These are phyloP conservation scores for Raja brachyura DNA, from an alignment of 2,113 vertebrate genomes.

Conservation along the genomic window DNA sequence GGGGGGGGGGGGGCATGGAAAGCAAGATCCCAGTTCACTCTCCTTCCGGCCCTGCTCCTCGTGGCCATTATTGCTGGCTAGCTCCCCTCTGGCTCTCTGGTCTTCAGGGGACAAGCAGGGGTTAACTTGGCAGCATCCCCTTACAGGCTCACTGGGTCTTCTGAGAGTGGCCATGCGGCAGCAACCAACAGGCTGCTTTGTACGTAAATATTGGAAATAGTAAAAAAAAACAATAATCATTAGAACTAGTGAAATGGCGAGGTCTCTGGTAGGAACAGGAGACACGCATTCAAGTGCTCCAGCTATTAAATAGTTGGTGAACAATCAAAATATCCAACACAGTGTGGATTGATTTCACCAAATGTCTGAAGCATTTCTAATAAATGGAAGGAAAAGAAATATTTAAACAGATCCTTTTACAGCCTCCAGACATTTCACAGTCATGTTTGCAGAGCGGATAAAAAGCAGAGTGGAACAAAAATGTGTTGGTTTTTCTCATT, in stretches of 20 bases:
- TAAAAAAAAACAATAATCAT: background rate
- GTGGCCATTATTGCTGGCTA: no score
- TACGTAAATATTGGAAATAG: background rate
- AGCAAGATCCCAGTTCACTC: no score
- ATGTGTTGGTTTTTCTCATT: background rate
- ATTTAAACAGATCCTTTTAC: background rate
- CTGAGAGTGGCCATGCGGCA: no score
- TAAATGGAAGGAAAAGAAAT: background rate
- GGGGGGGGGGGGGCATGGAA: no score
- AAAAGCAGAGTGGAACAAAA: background rate
- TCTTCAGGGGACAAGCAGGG: no score
- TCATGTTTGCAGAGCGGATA: background rate
- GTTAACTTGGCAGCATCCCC: no score
- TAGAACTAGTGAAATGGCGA: background rate
- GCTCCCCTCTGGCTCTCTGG: no score
- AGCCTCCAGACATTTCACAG: background rate
- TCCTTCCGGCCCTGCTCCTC: no score
- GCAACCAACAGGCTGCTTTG: background rate
- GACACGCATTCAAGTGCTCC: background rate
- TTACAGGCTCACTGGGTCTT: no score
- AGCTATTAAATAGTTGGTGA: background rate
- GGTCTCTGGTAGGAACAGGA: background rate
- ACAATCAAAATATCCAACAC: background rate
- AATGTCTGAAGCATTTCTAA: background rate
- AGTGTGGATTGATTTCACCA: background rate